A percentile compares a stretch with the other conserved stretches of the same genome.
phyloP scores from a whole-genome alignment of 2,113 vertebrate species.

The Corythoichthys intestinalis region DNA sequence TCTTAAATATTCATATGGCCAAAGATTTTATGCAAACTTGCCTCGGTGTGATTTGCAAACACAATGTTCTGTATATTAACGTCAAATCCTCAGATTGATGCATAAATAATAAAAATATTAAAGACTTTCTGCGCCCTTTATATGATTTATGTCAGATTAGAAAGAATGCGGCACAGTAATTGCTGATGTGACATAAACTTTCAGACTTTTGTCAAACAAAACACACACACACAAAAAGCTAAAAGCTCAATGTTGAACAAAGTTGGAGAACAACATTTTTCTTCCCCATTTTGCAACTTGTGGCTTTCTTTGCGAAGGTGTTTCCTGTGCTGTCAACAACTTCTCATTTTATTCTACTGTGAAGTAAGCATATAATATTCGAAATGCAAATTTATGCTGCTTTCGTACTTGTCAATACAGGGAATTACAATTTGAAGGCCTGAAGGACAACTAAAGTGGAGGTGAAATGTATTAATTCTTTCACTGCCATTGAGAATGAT shows the following conservation, averaged over 20 bases:
- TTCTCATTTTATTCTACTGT: not conserved
- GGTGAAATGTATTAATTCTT: not conserved
- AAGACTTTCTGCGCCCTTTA: not conserved
- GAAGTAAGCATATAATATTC: not conserved
- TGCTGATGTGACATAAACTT: not conserved
- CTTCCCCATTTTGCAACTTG: constrained; percentile 31
- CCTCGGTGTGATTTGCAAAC: not conserved
- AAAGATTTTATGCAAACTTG: not conserved
- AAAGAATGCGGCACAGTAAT: not conserved
- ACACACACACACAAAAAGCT: not conserved
- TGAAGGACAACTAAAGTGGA: constrained; percentile 16
- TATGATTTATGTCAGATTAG: not conserved
- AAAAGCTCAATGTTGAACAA: not conserved
- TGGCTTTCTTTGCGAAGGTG: constrained; percentile 44
- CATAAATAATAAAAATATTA: not conserved
- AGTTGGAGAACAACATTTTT: constrained; percentile 12
- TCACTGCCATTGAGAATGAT: no score
- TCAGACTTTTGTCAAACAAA: not conserved
- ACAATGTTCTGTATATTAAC: constrained; percentile 4
- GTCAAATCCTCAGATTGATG: not conserved
- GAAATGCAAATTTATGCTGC: not conserved
- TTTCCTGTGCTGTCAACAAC: constrained; percentile 27
- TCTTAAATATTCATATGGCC: not conserved
- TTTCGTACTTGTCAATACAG: not conserved
- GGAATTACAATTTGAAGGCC: not conserved